Evolutionary conservation across 53 echinoderm and acorn worm species (phyloP).

Genomic region (Echinarachnius parma): DNA sequence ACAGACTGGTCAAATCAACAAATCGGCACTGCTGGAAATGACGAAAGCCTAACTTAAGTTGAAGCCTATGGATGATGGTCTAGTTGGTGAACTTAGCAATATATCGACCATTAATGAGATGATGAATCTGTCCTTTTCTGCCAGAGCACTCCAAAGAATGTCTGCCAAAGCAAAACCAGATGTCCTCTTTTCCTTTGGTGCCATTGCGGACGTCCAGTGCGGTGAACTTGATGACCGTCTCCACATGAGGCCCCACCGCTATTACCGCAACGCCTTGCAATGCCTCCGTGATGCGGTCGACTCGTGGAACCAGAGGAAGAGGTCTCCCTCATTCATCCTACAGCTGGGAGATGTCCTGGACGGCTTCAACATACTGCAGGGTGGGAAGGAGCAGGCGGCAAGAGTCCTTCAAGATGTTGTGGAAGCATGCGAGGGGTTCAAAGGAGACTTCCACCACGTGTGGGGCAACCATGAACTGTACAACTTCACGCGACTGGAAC

Average conservation of each 20-base stretch:
- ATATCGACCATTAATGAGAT: too few relatives aligned
- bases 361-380: constrained; percentile 54
- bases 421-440: constrained; percentile 47
- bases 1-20: too few relatives aligned
- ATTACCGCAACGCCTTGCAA: constrained; percentile 65
- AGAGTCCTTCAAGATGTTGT: constrained; percentile 29
- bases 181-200: constrained; percentile 72
- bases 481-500: constrained; percentile 73
- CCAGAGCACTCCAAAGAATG: too few relatives aligned
- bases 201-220: constrained; percentile 86
- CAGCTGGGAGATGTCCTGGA: constrained; percentile 91
- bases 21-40: too few relatives aligned
- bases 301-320: constrained; percentile 49
- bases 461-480: constrained; percentile 90
- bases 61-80: too few relatives aligned
- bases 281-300: constrained; percentile 58
- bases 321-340: constrained; percentile 48
- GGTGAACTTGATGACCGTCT: constrained; percentile 72
- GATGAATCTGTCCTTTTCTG: too few relatives aligned
- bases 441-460: constrained; percentile 61
- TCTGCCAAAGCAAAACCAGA: neutral
- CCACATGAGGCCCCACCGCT: constrained; percentile 55
- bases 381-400: constrained; percentile 52
- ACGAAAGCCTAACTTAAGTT: too few relatives aligned
- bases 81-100: too few relatives aligned